Percentiles rank a stretch among this genome's conserved stretches.
Conservation (phyloP, 2,888 invertebrate species). For the Copidosoma aretas region DNA sequence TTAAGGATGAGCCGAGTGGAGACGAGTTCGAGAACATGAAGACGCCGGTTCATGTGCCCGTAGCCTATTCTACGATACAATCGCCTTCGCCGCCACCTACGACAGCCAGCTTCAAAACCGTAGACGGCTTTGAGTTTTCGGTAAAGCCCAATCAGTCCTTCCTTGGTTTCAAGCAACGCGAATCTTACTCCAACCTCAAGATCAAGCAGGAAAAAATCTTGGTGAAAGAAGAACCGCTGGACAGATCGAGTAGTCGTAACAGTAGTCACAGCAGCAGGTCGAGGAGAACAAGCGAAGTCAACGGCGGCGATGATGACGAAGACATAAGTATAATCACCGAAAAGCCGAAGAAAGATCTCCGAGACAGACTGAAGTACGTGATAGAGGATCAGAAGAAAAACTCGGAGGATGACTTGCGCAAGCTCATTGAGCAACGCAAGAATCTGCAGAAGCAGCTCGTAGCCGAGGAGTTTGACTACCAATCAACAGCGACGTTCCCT, state of each 20-base stretch:
- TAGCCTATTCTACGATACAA: background rate
- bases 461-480: background rate
- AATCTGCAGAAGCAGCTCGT: constrained; percentile 12
- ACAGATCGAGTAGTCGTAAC: background rate
- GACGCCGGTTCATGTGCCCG: constrained; percentile 23
- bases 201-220: background rate
- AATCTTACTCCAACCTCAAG: background rate
- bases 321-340: constrained; percentile 4
- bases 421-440: constrained; percentile 17
- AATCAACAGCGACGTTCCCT: background rate
- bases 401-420: constrained; percentile 1
- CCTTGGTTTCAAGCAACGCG: background rate
- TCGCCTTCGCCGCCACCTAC: background rate
- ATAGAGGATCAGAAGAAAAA: background rate
- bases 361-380: background rate
- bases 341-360: background rate
- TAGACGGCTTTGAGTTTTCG: constrained; percentile 23
- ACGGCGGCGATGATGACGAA: constrained; percentile 4
- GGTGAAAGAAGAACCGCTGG: background rate
- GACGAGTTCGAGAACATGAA: constrained; percentile 27
- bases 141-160: constrained; percentile 28
- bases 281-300: background rate
- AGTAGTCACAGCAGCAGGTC: background rate
- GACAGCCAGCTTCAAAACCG: constrained; percentile 11
- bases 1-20: constrained; percentile 22